Percentiles rank a stretch among this genome's conserved stretches.
These are phyloP conservation scores for Sinocyclocheilus maitianheensis DNA, from an alignment of 2,113 vertebrate genomes.

Conservation along the genomic window DNA sequence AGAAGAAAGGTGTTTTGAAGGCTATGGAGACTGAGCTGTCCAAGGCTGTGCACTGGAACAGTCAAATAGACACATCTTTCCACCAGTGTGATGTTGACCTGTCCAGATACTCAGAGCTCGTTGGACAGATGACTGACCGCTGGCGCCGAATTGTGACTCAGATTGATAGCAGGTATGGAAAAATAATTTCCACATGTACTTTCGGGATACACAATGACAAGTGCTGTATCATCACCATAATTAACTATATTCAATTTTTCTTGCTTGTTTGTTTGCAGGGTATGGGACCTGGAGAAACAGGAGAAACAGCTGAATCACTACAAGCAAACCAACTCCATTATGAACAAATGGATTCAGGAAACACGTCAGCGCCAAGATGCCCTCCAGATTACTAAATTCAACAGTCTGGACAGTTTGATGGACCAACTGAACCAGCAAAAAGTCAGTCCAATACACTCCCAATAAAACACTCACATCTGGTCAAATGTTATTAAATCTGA, in stretches of 20 bases:
- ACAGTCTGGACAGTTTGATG: constrained; percentile 80
- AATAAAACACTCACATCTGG: not conserved
- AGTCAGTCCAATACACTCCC: constrained; percentile 69
- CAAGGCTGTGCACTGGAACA: constrained; percentile 82
- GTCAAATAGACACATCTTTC: constrained; percentile 83
- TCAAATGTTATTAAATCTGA: not conserved
- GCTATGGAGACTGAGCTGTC: constrained; percentile 84
- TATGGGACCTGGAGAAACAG: constrained; percentile 92
- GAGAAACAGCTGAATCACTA: constrained; percentile 87
- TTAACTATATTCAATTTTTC: not conserved
- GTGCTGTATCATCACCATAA: too few species aligned
- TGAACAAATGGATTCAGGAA: constrained; percentile 88
- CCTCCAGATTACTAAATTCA: constrained; percentile 82
- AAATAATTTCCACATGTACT: not conserved
- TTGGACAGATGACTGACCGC: constrained; percentile 85
- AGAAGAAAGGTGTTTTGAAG: constrained; percentile 84
- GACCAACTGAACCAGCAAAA: constrained; percentile 92
- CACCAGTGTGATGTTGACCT: constrained; percentile 89
- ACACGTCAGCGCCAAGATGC: constrained; percentile 86
- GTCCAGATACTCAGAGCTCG: constrained; percentile 84
- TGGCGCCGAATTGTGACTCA: constrained; percentile 91
- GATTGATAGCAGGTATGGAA: constrained; percentile 87
- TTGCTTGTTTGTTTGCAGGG: constrained; percentile 67
- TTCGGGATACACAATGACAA: not conserved
- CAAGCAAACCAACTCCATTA: constrained; percentile 79